These are phyloP conservation scores for Crotalus viridis DNA, from an alignment of 2,113 vertebrate species.

Conservation along the genomic window DNA sequence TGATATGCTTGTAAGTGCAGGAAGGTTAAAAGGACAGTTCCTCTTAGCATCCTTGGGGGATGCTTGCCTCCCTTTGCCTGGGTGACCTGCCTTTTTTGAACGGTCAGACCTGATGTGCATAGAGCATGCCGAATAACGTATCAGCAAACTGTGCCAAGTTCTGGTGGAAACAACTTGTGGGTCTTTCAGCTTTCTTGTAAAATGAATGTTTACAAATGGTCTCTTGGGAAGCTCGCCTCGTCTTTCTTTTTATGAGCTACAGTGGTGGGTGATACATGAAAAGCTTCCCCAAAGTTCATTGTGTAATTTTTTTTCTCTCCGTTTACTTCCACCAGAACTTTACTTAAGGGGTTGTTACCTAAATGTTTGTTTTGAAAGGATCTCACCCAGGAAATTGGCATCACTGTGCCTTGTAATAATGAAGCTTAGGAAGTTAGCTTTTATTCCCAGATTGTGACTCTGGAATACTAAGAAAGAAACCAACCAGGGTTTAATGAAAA, in stretches of 20 bases:
- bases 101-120: too few relatives aligned
- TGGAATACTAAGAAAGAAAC: not conserved
- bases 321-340: not conserved
- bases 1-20: not conserved
- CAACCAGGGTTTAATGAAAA: not conserved
- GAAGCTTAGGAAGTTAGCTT: not conserved
- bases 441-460: not conserved
- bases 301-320: not conserved
- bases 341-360: not conserved
- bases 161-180: not conserved
- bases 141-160: not conserved
- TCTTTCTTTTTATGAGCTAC: not conserved
- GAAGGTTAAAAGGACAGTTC: conserved; percentile 11
- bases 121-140: not conserved
- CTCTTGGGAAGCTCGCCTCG: not conserved
- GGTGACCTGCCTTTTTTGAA: not conserved
- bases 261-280: not conserved
- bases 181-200: not conserved
- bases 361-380: not conserved
- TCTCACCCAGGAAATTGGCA: not conserved
- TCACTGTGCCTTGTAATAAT: not conserved
- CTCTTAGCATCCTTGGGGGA: not conserved
- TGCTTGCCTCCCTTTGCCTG: not conserved
- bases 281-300: not conserved
- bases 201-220: not conserved